Evolutionary conservation across 1,140 invertebrate genomes (phyloP), one percentile per base, ranked within the genome.

Genomic region (Rhynchophorus ferrugineus): DNA sequence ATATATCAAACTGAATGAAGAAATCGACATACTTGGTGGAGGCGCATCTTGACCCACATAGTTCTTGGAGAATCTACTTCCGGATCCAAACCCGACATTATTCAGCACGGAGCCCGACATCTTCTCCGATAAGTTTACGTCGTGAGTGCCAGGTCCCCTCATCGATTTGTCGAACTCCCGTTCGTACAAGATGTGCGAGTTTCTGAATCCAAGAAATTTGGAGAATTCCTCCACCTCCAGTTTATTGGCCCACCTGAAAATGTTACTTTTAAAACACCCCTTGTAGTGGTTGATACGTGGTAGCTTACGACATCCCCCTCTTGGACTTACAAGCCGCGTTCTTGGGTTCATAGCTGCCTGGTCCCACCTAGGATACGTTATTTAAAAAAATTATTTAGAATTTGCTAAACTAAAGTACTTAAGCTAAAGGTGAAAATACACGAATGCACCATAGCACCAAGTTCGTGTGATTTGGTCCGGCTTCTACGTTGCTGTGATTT

Each of bases 141-240:
- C 64, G 45, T 61, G 56, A 24, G 45, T 54, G 6, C 64, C 67
- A 1, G 67, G 67, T 3, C 67, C 67, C 13, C 61, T 20, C n/a
- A 61, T 44, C 9, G 49, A 39, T 38, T 46, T 56, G 17, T 51
- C 13, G 44, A 65, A 60, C 33, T 50, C 47, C 11, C 64, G 37
- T 13, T 63, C 46, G 16, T 50, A 13, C 7, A 69, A 38, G 1
- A 69, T 37, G 1, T 60, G n/a, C 0, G 56, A 39, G 29, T 67
- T 63, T 36, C 58, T 57, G 44, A 56, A 65, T 7, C 64, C 65
- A 11, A 67, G 46, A 53, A 57, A 60, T 35, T 60, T 59, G 2
- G 67, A 67, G 38, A 62, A 66, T 22, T 65, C 58, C 37, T 66
- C 61, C 8, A 49, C 29, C 14, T 63, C 61, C 11, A 57, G 8